A percentile compares a stretch with the other conserved stretches of the same genome.
phyloP scores from a whole-genome alignment of 2,888 invertebrate genomes.

The Rhimphoctona megacephalus region DNA sequence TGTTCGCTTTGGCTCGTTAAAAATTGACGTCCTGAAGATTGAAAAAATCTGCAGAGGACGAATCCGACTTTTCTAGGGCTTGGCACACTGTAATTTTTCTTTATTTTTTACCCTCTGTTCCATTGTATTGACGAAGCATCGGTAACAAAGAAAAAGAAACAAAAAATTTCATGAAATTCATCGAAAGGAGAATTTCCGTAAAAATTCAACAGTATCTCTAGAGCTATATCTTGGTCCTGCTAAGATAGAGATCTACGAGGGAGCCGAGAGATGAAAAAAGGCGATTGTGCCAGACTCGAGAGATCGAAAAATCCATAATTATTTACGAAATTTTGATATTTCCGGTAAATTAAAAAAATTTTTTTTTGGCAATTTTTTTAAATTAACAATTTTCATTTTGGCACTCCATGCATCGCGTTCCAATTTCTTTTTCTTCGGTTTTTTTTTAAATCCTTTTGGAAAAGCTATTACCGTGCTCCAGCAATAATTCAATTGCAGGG shows the following conservation, averaged over 20 bases:
- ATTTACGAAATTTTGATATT: neutral
- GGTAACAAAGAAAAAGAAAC: slow-evolving; percentile 25
- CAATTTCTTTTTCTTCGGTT: slow-evolving; percentile 8
- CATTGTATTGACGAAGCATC: slow-evolving; percentile 59
- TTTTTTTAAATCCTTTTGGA: slow-evolving; percentile 47
- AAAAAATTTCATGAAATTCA: slow-evolving; percentile 7
- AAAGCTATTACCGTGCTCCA: slow-evolving; percentile 68
- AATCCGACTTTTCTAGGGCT: slow-evolving; percentile 43
- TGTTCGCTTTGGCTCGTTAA: slow-evolving; percentile 63
- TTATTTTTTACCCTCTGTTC: slow-evolving; percentile 43
- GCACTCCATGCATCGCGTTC: slow-evolving; percentile 57
- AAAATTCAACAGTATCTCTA: slow-evolving; percentile 22
- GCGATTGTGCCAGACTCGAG: slow-evolving; percentile 52
- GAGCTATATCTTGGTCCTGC: slow-evolving; percentile 64
- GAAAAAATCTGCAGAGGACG: slow-evolving; percentile 40
- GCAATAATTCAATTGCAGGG: slow-evolving; percentile 62
- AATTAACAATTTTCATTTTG: slow-evolving; percentile 49
- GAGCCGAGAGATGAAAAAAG: slow-evolving; percentile 21
- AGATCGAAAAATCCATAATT: slow-evolving; percentile 19
- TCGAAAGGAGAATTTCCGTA: slow-evolving; percentile 22
- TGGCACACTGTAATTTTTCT: slow-evolving; percentile 58
- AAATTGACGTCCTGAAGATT: slow-evolving; percentile 54
- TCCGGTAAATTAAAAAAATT: slow-evolving; percentile 14
- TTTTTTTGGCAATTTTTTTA: slow-evolving; percentile 49
- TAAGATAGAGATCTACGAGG: slow-evolving; percentile 62